These are phyloP conservation scores for Aramus guarauna DNA, from an alignment of 2,113 vertebrate genomes.

Conservation along the genomic window DNA sequence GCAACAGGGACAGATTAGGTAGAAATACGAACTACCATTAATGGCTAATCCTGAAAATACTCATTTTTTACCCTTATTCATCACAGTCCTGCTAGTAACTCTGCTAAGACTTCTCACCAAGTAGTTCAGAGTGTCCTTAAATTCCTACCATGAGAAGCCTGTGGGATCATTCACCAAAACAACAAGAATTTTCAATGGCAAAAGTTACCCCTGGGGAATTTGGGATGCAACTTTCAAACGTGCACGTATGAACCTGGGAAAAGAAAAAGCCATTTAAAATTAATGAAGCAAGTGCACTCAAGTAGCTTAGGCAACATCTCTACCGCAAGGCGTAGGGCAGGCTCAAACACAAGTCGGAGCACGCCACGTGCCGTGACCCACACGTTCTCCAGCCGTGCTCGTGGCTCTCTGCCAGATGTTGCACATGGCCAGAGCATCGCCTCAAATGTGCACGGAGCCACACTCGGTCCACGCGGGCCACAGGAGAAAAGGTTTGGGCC, in stretches of 20 bases:
- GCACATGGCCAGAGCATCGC: background rate
- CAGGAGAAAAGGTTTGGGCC: background rate
- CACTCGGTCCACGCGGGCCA: background rate
- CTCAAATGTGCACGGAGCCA: accelerated
- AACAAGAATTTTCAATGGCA: background rate
- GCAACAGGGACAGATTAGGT: background rate
- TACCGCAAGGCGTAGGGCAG: background rate
- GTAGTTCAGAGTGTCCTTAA: background rate
- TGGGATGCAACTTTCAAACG: background rate
- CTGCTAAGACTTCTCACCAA: background rate
- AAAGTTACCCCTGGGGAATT: background rate
- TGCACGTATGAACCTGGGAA: background rate
- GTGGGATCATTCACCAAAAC: background rate
- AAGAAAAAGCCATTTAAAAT: background rate
- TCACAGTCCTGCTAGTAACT: background rate
- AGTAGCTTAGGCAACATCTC: background rate
- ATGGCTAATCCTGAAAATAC: background rate
- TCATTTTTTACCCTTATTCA: background rate
- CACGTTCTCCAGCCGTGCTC: accelerated
- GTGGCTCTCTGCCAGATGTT: background rate
- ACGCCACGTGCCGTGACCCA: accelerated
- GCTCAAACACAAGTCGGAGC: background rate
- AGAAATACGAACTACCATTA: background rate
- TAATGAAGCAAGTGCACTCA: background rate
- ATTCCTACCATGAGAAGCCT: background rate